Evolutionary conservation across 2,113 vertebrate species (phyloP), one percentile per base, ranked within the genome.

Genomic region (Sinocyclocheilus anophthalmus): DNA sequence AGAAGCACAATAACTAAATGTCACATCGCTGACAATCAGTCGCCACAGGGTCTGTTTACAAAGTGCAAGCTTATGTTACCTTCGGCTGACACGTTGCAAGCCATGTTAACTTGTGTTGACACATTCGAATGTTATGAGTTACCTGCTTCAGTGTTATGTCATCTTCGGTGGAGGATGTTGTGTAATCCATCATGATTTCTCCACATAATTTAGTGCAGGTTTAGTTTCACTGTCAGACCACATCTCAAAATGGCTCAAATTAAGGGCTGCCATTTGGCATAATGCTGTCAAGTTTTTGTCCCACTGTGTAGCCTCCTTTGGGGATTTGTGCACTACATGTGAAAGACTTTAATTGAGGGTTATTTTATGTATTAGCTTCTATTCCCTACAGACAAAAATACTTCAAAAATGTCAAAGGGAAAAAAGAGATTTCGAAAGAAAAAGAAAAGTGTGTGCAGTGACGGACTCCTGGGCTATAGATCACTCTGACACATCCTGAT

Each of bases 401-500:
- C 26, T 20, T 22, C 2, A 59, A 80, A 57, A 77, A 55, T n/a
- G 26, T 61, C 3, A 20, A 1, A 9, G 10, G 2, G 2, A 39
- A 39, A 76, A 76, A 76, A 45, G 33, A 57, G 12, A 22, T 24
- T 65, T 45, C 48, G 16, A 85, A 67, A 22, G 63, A 63, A 78
- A 57, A 50, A 18, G 61, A 50, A 59, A 79, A 70, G 45, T 42
- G 26, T 50, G 84, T 22, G 61, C n/a, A 7, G 55, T 69, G 76
- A 79, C 61, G 55, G 90, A 91, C 86, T 89, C 57, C 78, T 39
- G 30, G 76, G 90, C 91, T 89, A 91, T 94, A 93, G 91, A 93
- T 94, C 92, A 94, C 89, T 57, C 26, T 76, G 93, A 94, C 94
- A 94, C 86, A 89, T 81, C 67, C 90, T 92, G 92, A 93, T 93